Evolutionary conservation across 2,797 vertebrate genomes (phyloP), one percentile per base, ranked within the genome.

Genomic region (Paratrypauchen microcephalus): DNA sequence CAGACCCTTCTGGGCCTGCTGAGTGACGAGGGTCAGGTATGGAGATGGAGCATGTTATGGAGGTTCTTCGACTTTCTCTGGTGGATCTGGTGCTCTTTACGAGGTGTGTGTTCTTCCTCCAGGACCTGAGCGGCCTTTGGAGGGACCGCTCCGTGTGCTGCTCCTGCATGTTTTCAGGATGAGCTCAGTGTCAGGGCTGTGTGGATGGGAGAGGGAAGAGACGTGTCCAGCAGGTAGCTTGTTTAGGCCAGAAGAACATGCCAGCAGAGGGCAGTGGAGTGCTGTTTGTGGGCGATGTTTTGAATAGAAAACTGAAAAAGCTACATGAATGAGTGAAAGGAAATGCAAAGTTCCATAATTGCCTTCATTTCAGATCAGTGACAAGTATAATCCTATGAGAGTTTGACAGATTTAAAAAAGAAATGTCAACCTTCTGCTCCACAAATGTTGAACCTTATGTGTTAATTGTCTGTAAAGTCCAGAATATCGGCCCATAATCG

Each of bases 111-210:
- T 64, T 84, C 66, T 83, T 87, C 72, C 87, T 82, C 76, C 21
- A 72, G 73, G 82, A 85, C 83, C 83, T 80, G 75, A 30, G 74
- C 63, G 78, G 84, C 83, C 82, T 81, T 67, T 68, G 65, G 69
- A 0, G 45, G 45, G 79, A 88, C 87, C 86, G 74, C 83, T 89
- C 86, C 88, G 90, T 89, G 81, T 92, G 86, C 88, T 78, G 78
- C 70, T 61, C 39, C 65, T 73, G 70, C 83, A 81, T 88, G 86
- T 88, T 89, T 72, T 83, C 82, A 87, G 87, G 85, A 87, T 86
- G 86, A 86, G 90, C 88, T 88, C 87, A 88, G 88, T 87, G 87
- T 89, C 88, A 80, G 75, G 81, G 85, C 86, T 86, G 88, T 88
- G 86, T 76, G 86, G 87, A 86, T 69, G 86, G 84, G 89, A 87